phyloP scores from a whole-genome alignment of 1,140 invertebrate species.

The Penaeus japonicus region DNA sequence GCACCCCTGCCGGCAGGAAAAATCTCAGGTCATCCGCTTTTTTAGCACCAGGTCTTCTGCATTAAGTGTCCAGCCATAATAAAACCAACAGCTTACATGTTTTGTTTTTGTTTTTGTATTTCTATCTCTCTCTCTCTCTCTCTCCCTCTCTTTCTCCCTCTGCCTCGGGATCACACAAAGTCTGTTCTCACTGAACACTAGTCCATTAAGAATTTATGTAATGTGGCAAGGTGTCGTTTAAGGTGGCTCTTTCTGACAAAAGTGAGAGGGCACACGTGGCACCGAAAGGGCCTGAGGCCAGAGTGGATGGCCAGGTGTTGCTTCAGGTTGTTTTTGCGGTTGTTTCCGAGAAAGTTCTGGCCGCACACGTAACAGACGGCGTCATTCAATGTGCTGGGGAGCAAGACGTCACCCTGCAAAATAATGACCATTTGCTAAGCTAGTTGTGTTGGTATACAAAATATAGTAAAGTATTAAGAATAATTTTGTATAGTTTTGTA shows the following conservation, averaged over 20 bases:
- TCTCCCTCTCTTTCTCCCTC: background rate
- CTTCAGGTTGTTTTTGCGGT: constrained; percentile 64
- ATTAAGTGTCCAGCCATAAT: no score
- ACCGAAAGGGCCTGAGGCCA: constrained; percentile 65
- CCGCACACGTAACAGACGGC: constrained; percentile 52
- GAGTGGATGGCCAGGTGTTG: constrained; percentile 65
- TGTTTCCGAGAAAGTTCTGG: constrained; percentile 54
- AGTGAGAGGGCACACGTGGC: constrained; percentile 57
- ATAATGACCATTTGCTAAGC: constrained; percentile 13
- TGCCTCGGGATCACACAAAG: no score
- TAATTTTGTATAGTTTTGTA: no score
- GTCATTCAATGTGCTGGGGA: constrained; percentile 29
- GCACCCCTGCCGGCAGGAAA: constrained; percentile 51
- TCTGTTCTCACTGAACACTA: background rate
- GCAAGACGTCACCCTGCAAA: constrained; percentile 31
- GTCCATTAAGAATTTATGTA: constrained; percentile 19
- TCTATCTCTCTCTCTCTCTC: no score
- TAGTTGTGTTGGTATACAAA: background rate
- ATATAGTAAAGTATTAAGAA: background rate
- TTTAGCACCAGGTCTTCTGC: background rate
- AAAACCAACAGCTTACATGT: no score
- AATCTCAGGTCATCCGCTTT: constrained; percentile 39
- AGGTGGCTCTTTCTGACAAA: constrained; percentile 60
- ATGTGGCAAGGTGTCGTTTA: constrained; percentile 54
- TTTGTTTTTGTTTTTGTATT: no score